A percentile compares a stretch with the other conserved stretches of the same genome.
phyloP scores from a whole-genome alignment of 2,888 invertebrate genomes.

The Hypolimnas misippus region DNA sequence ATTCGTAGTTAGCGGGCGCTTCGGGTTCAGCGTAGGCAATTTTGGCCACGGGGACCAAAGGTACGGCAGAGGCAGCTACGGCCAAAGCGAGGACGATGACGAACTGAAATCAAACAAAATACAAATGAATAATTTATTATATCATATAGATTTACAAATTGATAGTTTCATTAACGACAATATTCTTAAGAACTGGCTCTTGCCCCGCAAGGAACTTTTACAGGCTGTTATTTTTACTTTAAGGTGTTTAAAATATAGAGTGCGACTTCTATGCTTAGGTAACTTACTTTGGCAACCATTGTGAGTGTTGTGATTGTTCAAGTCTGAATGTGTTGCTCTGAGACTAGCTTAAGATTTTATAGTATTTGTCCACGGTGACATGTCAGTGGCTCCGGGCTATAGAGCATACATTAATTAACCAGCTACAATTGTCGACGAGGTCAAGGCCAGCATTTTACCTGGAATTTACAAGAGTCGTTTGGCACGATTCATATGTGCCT shows the following conservation, averaged over 20 bases:
- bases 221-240: no score
- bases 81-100: constrained; percentile 58
- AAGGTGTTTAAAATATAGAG: no score
- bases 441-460: constrained; percentile 52
- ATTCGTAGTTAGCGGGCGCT: constrained; percentile 71
- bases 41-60: constrained; percentile 55
- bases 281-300: constrained; percentile 38
- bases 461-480: constrained; percentile 31
- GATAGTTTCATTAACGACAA: no score
- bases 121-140: no score
- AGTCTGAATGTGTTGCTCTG: constrained; percentile 30
- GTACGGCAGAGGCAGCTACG: constrained; percentile 49
- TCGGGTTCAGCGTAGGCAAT: constrained; percentile 63
- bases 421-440: constrained; percentile 50
- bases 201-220: no score
- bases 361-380: constrained; percentile 25
- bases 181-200: no score
- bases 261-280: background rate
- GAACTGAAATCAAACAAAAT: constrained; percentile 29
- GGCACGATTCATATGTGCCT: constrained; percentile 41
- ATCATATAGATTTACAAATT: no score
- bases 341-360: constrained; percentile 29
- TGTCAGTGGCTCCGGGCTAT: constrained; percentile 29
- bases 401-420: constrained; percentile 31
- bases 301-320: constrained; percentile 28